Percentiles rank a stretch among this genome's conserved stretches.
These are phyloP conservation scores for Phylloscopus trochiloides DNA, from an alignment of 2,113 vertebrate genomes.

Conservation along the genomic window DNA sequence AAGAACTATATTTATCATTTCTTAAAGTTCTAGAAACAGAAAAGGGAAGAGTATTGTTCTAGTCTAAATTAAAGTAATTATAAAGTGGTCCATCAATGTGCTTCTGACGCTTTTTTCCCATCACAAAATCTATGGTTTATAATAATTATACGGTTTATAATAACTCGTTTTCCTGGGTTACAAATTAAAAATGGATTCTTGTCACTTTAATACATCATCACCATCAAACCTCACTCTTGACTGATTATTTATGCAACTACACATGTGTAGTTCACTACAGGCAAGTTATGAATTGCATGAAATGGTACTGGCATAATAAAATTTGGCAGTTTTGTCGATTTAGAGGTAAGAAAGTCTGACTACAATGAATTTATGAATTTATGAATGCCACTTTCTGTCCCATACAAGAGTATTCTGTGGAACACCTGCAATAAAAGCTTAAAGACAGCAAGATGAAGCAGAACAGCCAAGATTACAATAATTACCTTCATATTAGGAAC, in stretches of 20 bases:
- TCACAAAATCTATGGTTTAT: background rate
- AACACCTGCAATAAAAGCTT: background rate
- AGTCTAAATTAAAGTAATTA: background rate
- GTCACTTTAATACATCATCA: background rate
- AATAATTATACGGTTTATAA: background rate
- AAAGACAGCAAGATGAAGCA: background rate
- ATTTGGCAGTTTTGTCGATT: background rate
- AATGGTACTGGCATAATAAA: background rate
- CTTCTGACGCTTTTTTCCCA: background rate
- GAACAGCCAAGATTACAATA: background rate
- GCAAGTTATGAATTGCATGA: background rate
- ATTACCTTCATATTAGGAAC: constrained; percentile 98
- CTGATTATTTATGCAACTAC: background rate
- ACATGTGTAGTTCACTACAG: background rate
- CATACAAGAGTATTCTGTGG: background rate
- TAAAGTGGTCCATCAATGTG: background rate
- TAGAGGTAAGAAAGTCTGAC: background rate
- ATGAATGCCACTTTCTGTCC: background rate
- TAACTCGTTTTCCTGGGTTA: background rate
- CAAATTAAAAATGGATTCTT: background rate
- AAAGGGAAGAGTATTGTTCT: background rate
- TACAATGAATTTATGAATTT: background rate
- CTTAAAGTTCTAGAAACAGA: background rate
- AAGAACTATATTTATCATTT: background rate
- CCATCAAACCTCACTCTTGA: background rate